These are phyloP conservation scores for Watsonalla binaria DNA, from an alignment of 2,888 invertebrate species.

Conservation along the genomic window DNA sequence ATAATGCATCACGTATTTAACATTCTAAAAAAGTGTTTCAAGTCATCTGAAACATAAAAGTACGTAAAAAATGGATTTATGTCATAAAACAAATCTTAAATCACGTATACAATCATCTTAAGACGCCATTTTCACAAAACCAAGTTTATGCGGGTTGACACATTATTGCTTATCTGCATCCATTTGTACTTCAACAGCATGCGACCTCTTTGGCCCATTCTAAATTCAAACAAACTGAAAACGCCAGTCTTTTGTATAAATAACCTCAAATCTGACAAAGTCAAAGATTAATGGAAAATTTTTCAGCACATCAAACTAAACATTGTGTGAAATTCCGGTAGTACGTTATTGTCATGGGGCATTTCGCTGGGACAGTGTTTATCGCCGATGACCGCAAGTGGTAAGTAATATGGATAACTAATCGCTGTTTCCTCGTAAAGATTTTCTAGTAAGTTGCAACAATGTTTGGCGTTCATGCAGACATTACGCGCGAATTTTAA, in stretches of 20 bases:
- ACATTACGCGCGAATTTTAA: too few relatives aligned
- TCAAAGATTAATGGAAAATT: constrained; percentile 6
- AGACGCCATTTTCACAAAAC: too few relatives aligned
- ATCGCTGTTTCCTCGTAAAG: neutral
- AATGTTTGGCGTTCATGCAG: too few relatives aligned
- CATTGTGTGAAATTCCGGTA: neutral
- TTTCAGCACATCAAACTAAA: neutral
- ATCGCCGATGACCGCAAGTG: neutral
- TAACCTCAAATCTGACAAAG: constrained; percentile 2
- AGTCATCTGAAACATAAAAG: too few relatives aligned
- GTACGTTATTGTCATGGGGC: neutral
- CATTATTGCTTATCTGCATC: too few relatives aligned
- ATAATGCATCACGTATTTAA: too few relatives aligned
- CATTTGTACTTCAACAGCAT: too few relatives aligned
- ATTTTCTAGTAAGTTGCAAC: neutral
- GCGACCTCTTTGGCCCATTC: constrained; percentile 13
- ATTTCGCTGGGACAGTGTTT: neutral
- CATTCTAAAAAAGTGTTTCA: too few relatives aligned
- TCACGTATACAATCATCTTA: too few relatives aligned
- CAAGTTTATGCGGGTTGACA: too few relatives aligned
- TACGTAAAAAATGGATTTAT: too few relatives aligned
- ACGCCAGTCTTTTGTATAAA: constrained; percentile 26
- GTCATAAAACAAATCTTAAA: too few relatives aligned
- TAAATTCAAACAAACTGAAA: constrained; percentile 29
- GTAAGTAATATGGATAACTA: neutral